Base-by-base conservation (phyloP, 2,797 vertebrate species). In the Orientallactaga sibirica region DNA sequence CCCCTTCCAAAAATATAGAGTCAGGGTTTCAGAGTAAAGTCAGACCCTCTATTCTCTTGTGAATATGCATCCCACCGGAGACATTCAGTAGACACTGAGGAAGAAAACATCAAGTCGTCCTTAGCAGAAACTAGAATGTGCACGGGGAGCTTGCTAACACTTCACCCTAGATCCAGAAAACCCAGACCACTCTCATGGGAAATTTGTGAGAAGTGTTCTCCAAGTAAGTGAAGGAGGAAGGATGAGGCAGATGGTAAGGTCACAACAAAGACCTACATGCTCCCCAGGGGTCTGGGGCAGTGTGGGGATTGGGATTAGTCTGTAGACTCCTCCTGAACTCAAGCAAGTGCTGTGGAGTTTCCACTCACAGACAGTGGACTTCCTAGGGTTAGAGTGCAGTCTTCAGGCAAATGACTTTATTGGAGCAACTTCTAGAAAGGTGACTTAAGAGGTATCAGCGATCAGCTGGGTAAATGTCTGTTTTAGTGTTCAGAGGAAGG, bases 371-470 rank as follows among this genome's bases (percentile, higher is more conserved):
- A 77, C 1, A 22, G 73, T 48, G n/a, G 0, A 19, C 22, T 84
- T 25, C 77, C 0, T 66, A 76, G 37, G 29, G 43, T 55, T 29
- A 4, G 22, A 24, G 18, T 61, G 18, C 55, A 62, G 58, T 41
- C 48, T 79, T 15, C 7, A 62, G 27, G 52, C 48, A 24, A 48
- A 66, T 19, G 41, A 73, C 11, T 73, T 33, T 86, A 71, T 93
- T n/a, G 15, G 14, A 67, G 27, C 27, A 76, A 37, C 85, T 93
- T 27, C 86, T 92, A 25, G 80, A 88, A 96, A 86, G 48, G 73
- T 14, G 48, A 77, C 16, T 79, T 41, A 68, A 43, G 70, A 90
- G 25, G 43, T 41, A 37, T 83, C 84, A 80, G 24, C 27, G 43
- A 61, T 48, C 71, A 62, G 79, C 52, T 75, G 20, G 67, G 86